Base-by-base conservation (phyloP, 2,113 vertebrate species). In the Urocitellus parryii region DNA sequence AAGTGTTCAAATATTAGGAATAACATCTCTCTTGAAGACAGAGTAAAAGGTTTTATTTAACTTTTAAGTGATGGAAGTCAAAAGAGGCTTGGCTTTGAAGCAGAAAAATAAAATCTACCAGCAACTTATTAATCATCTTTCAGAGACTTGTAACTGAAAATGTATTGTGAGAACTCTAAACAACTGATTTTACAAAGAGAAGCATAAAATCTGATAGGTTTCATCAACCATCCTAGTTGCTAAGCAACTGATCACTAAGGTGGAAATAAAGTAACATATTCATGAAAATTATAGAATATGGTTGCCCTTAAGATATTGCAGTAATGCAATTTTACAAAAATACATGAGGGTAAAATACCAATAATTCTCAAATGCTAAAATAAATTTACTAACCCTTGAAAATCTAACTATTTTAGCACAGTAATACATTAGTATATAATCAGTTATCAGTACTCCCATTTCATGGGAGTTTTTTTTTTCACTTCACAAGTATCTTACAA, bases 231-330 rank as follows among this genome's bases (percentile, higher is more conserved):
- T n/a, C 16, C 78, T 7, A 63, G 95, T 93, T 96, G 78, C 90
- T 93, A 79, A 96, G 92, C 92, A 96, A 96, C 87, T 89, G 39
- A 85, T 89, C 12, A 82, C 11, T n/a, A 81, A 91, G 70, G 67
- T 86, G 87, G 13, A 91, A 88, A 63, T 45, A 80, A 91, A 91
- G 58, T 80, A 1, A 11, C 14, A 65, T 94, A 58, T 72, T 88
- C 24, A 78, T 37, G 72, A 34, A 65, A 25, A n/a, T 70, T 76
- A 70, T 42, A 88, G 39, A 81, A 81, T 72, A 25, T 72, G 24
- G 34, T 53, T n/a, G n/a, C n/a, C n/a, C n/a, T n/a, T n/a, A n/a
- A n/a, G n/a, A n/a, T n/a, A n/a, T n/a, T n/a, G n/a, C n/a, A n/a
- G n/a, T n/a, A n/a, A n/a, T n/a, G n/a, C n/a, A n/a, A n/a, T n/a